Percentiles rank a stretch among this genome's conserved stretches.
Evolutionary conservation across 2,113 vertebrate species (phyloP).

Genomic region (Eubucco bourcierii): DNA sequence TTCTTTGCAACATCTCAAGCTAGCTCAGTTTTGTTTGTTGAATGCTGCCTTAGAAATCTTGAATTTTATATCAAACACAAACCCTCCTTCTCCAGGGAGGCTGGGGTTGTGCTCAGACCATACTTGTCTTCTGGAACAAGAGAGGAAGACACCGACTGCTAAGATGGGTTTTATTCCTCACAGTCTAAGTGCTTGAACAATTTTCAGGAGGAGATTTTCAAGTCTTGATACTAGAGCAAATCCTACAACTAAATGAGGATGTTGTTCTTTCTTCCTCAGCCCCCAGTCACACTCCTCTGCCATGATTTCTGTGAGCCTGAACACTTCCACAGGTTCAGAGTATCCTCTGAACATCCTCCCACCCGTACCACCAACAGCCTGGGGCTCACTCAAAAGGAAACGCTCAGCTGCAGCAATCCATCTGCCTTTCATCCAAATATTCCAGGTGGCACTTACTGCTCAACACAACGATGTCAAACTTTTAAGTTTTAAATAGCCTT

Average conservation of each 20-base stretch:
- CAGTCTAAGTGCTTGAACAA: background rate
- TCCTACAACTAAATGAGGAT: background rate
- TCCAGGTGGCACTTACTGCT: slow-evolving; percentile 30
- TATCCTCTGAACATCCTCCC: background rate
- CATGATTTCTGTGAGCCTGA: background rate
- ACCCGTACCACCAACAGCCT: background rate
- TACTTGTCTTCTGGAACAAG: slow-evolving; percentile 17
- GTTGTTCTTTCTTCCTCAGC: background rate
- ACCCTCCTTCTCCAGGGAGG: background rate
- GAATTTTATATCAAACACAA: background rate
- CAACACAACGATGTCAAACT: slow-evolving; percentile 27
- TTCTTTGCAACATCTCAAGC: background rate
- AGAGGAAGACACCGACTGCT: background rate
- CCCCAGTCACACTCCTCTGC: background rate
- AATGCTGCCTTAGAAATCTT: background rate
- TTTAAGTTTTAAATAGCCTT: slow-evolving; percentile 39
- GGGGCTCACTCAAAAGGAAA: background rate
- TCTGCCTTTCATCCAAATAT: slow-evolving; percentile 22
- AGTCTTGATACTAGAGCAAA: background rate
- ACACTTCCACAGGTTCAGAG: background rate
- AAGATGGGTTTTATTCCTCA: background rate
- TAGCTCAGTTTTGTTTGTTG: background rate
- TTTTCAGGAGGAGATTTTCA: background rate
- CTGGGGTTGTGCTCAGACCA: background rate
- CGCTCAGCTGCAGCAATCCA: background rate